phyloP scores from a whole-genome alignment of 2,888 invertebrate genomes.

The Drosophila anceps region DNA sequence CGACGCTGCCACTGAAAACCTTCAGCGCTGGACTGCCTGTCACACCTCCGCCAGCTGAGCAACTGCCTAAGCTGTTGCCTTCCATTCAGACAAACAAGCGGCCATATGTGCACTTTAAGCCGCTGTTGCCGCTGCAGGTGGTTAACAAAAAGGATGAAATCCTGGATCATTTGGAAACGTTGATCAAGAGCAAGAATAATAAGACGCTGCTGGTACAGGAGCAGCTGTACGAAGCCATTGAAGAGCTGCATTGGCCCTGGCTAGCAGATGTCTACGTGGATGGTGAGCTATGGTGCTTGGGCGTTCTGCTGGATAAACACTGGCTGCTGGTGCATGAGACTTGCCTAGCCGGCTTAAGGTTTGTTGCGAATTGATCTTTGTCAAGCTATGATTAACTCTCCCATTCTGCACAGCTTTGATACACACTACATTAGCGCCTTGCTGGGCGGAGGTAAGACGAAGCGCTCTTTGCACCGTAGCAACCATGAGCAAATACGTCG shows the following conservation, averaged over 20 bases:
- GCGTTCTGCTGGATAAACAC: slow-evolving; percentile 88
- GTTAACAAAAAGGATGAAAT: slow-evolving; percentile 76
- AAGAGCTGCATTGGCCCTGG: slow-evolving; percentile 89
- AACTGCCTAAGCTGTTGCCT: slow-evolving; percentile 62
- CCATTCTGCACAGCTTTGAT: slow-evolving; percentile 86
- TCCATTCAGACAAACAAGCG: slow-evolving; percentile 60
- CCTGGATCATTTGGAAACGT: slow-evolving; percentile 70
- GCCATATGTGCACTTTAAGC: slow-evolving; percentile 78
- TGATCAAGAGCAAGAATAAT: slow-evolving; percentile 79
- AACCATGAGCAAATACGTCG: slow-evolving; percentile 90
- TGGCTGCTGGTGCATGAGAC: slow-evolving; percentile 89
- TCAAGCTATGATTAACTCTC: fast-evolving
- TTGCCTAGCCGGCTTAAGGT: slow-evolving; percentile 86
- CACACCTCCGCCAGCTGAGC: slow-evolving; percentile 27
- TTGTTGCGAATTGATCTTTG: neutral
- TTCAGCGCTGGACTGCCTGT: slow-evolving; percentile 75
- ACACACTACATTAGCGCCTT: slow-evolving; percentile 88
- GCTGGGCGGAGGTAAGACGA: slow-evolving; percentile 89
- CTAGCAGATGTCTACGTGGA: slow-evolving; percentile 90
- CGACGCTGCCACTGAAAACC: slow-evolving; percentile 74
- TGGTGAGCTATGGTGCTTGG: slow-evolving; percentile 90
- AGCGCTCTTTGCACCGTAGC: slow-evolving; percentile 87
- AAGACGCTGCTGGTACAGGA: slow-evolving; percentile 78
- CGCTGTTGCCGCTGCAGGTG: slow-evolving; percentile 55
- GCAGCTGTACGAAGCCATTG: slow-evolving; percentile 79